Percentiles rank a stretch among this genome's conserved stretches.
Conservation (phyloP, 2,888 invertebrate species). For the Lagria hirta region DNA sequence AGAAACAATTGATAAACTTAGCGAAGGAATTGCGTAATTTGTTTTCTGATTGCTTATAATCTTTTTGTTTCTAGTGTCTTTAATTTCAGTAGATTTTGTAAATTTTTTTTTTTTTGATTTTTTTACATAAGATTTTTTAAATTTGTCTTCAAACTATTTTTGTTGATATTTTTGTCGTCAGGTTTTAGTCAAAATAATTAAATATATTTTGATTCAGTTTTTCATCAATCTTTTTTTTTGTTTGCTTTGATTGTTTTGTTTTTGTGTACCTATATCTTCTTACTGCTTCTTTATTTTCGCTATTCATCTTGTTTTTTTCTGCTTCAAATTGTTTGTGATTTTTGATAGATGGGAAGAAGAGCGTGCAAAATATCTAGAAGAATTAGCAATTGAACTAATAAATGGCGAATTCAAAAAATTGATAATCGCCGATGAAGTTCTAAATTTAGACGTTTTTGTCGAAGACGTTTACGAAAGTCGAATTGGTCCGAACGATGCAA, state of each 20-base stretch:
- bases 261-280: no score
- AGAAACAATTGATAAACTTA: slow-evolving; percentile 52
- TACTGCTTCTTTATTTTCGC: background rate
- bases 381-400: slow-evolving; percentile 59
- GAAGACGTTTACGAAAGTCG: slow-evolving; percentile 66
- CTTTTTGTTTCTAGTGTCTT: slow-evolving; percentile 37
- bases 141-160: background rate
- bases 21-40: slow-evolving; percentile 51
- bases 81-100: background rate
- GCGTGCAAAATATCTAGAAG: slow-evolving; percentile 57
- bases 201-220: no score
- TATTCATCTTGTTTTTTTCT: no score
- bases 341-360: slow-evolving; percentile 55
- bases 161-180: no score
- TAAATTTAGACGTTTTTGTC: slow-evolving; percentile 61
- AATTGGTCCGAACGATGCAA: slow-evolving; percentile 60
- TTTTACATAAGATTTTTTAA: background rate
- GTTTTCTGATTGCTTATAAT: slow-evolving; percentile 40
- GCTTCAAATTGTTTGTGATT: slow-evolving; percentile 3
- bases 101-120: background rate
- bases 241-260: no score
- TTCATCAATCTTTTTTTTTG: no score
- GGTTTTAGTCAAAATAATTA: no score
- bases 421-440: slow-evolving; percentile 59
- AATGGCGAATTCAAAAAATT: slow-evolving; percentile 60